These are phyloP conservation scores for Aptenodytes patagonicus DNA, from an alignment of 2,113 vertebrate species.

Conservation along the genomic window DNA sequence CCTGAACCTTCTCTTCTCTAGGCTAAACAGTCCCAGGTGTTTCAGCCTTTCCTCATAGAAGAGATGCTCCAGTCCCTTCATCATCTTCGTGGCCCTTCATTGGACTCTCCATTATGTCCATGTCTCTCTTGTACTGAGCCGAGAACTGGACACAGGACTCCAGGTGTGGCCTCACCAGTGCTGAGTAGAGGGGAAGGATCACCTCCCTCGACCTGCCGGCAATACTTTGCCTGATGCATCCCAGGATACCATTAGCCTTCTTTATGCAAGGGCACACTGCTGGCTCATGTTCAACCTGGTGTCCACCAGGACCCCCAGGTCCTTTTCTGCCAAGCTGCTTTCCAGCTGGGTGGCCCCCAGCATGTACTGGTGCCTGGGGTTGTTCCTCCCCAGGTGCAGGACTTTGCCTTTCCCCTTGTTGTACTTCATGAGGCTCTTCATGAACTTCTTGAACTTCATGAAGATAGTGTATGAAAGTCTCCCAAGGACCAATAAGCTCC, in stretches of 20 bases:
- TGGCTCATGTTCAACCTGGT: neutral
- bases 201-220: neutral
- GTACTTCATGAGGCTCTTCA: neutral
- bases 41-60: neutral
- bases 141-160: neutral
- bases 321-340: neutral
- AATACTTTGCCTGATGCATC: neutral
- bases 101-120: neutral
- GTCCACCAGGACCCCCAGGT: neutral
- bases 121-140: neutral
- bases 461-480: neutral
- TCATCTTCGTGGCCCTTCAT: neutral
- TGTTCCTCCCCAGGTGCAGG: neutral
- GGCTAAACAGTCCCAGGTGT: neutral
- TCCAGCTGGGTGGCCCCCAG: neutral
- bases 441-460: neutral
- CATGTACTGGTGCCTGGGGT: neutral
- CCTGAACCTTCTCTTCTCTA: neutral
- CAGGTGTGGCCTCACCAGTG: neutral
- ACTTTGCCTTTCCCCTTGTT: neutral
- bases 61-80: neutral
- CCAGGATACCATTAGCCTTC: neutral
- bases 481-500: neutral
- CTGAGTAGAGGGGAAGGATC: neutral
- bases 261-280: neutral